These are phyloP conservation scores for Drosophila planitibia DNA, from an alignment of 2,888 invertebrate species.

Conservation along the genomic window DNA sequence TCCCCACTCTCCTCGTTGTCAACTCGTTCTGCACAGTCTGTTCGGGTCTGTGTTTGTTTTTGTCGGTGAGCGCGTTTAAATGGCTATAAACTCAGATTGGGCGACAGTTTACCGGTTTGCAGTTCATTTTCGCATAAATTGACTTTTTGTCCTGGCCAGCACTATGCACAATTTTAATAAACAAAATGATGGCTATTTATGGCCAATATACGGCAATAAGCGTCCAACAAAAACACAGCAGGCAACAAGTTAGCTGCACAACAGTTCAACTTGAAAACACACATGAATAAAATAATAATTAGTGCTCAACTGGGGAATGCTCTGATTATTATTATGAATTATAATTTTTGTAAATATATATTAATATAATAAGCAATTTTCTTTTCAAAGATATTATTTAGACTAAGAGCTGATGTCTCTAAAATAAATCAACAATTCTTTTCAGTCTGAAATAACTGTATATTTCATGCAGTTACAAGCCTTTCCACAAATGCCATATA, in stretches of 20 bases:
- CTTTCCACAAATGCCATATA: background rate
- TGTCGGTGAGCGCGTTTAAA: constrained; percentile 58
- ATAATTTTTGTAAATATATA: background rate
- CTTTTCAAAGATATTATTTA: background rate
- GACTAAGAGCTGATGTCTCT: background rate
- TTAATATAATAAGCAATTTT: background rate
- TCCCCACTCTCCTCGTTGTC: background rate
- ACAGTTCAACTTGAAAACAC: constrained; percentile 8
- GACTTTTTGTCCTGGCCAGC: constrained; percentile 61
- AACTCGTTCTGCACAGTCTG: background rate
- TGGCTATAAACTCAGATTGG: constrained; percentile 64
- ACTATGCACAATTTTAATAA: constrained; percentile 42
- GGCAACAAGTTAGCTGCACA: constrained; percentile 3
- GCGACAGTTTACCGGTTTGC: constrained; percentile 79
- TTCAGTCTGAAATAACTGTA: background rate
- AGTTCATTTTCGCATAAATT: constrained; percentile 78
- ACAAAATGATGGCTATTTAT: constrained; percentile 52
- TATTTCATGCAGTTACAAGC: background rate
- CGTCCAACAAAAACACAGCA: constrained; percentile 19
- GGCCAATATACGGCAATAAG: constrained; percentile 23
- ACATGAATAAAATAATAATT: constrained; percentile 4
- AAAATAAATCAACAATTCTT: background rate
- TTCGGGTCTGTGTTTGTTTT: constrained; percentile 17
- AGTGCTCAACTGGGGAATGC: background rate
- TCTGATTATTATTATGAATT: background rate